Evolutionary conservation across 2,113 vertebrate species (phyloP).

Genomic region (Corythornis cristatus): DNA sequence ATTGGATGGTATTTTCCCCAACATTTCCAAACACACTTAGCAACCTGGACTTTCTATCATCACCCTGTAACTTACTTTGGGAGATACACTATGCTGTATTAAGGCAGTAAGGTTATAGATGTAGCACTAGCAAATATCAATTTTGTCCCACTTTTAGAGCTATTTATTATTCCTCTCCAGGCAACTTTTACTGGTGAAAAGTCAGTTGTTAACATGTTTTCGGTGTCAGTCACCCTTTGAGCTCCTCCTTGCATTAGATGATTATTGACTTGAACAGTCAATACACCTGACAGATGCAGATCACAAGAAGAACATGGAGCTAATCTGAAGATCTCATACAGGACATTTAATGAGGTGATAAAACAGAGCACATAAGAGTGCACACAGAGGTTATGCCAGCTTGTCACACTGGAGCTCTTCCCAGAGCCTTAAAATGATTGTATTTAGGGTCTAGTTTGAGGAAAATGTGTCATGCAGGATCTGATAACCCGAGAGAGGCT

Average conservation of each 20-base stretch:
- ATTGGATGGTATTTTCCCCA: not conserved
- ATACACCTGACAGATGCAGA: not conserved
- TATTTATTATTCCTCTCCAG: conserved; percentile 1
- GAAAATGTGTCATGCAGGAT: not conserved
- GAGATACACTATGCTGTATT: not conserved
- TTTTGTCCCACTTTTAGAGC: conserved; percentile 4
- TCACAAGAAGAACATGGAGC: not conserved
- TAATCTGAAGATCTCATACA: not conserved
- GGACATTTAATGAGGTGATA: not conserved
- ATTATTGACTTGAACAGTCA: not conserved
- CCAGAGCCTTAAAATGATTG: not conserved
- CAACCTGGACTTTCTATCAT: not conserved
- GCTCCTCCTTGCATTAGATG: not conserved
- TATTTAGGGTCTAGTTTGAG: not conserved
- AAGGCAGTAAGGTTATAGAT: not conserved
- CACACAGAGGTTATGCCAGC: not conserved
- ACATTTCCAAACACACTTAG: not conserved
- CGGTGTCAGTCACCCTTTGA: not conserved
- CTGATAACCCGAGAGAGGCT: not conserved
- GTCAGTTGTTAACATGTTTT: not conserved
- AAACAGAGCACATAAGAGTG: not conserved
- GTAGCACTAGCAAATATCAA: not conserved
- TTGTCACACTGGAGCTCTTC: not conserved
- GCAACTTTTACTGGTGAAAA: not conserved
- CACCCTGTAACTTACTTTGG: not conserved